Conservation (phyloP, 2,888 invertebrate species). For the Troides oblongomaculatus region DNA sequence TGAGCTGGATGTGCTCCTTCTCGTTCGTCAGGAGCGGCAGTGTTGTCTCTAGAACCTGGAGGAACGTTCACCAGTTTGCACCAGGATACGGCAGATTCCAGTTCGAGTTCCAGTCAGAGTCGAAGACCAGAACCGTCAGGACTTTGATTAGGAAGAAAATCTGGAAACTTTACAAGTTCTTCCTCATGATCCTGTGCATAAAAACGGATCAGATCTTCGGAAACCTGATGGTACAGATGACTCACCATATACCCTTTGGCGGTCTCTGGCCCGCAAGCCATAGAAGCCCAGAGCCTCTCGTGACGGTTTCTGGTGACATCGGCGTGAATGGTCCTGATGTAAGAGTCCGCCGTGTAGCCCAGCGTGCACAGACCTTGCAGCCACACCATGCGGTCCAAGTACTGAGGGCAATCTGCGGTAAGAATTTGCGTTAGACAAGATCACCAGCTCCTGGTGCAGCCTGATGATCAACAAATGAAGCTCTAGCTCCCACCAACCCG, state of each 20-base stretch:
- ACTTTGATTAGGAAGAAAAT: too few species aligned
- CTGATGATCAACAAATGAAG: too few species aligned
- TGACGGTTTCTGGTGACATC: constrained; percentile 74
- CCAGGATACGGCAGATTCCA: too few species aligned
- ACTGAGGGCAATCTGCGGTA: constrained; percentile 81
- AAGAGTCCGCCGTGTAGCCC: constrained; percentile 59
- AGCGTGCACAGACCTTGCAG: constrained; percentile 85
- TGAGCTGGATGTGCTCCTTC: constrained; percentile 83
- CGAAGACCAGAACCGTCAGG: too few species aligned
- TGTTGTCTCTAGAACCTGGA: constrained; percentile 72
- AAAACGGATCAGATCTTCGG: too few species aligned
- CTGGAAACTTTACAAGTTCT: too few species aligned
- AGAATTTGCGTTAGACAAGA: too few species aligned
- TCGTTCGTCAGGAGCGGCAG: constrained; percentile 85
- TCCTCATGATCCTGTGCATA: too few species aligned
- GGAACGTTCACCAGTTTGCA: not conserved
- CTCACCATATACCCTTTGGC: constrained; percentile 35
- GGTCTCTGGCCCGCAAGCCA: constrained; percentile 61
- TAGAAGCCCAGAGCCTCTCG: constrained; percentile 84
- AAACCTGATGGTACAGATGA: not conserved
- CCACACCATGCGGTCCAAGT: constrained; percentile 85
- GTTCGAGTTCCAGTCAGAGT: too few species aligned
- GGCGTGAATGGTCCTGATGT: constrained; percentile 60
- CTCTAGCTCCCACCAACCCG: too few species aligned
- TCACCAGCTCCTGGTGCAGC: too few species aligned